These are phyloP conservation scores for Cynopterus sphinx DNA, from an alignment of 2,797 vertebrate genomes.

Conservation along the genomic window DNA sequence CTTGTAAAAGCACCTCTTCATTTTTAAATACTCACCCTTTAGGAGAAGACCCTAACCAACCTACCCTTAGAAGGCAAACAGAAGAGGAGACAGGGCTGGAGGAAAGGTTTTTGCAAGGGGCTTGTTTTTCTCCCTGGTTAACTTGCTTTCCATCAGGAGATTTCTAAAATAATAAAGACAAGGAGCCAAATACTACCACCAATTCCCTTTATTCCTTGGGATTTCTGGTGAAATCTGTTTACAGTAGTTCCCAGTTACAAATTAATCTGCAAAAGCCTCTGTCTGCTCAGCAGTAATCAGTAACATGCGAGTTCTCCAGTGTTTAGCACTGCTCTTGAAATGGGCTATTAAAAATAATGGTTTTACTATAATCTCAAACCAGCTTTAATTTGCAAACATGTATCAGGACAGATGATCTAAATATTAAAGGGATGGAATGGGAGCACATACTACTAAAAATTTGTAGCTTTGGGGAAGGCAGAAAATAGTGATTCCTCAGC, in stretches of 20 bases:
- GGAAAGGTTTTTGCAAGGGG: background rate
- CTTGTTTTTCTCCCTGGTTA: background rate
- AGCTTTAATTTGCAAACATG: slow-evolving; percentile 73
- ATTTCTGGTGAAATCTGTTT: slow-evolving; percentile 78
- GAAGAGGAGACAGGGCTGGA: background rate
- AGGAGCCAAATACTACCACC: slow-evolving; percentile 57
- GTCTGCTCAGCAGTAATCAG: slow-evolving; percentile 70
- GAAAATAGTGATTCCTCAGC: background rate
- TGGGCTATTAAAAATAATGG: slow-evolving; percentile 80
- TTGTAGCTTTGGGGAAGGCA: background rate
- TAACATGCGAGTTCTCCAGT: slow-evolving; percentile 62
- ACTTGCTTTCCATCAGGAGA: slow-evolving; percentile 38
- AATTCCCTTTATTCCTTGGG: slow-evolving; percentile 66
- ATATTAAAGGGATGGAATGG: slow-evolving; percentile 11
- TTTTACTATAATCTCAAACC: slow-evolving; percentile 77
- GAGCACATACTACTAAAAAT: background rate
- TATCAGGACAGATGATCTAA: slow-evolving; percentile 69
- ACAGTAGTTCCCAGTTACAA: slow-evolving; percentile 77
- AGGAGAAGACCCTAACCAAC: background rate
- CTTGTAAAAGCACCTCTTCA: background rate
- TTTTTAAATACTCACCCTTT: background rate
- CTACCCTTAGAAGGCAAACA: background rate
- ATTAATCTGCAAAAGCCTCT: slow-evolving; percentile 75
- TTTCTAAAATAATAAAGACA: slow-evolving; percentile 68
- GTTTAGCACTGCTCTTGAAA: slow-evolving; percentile 74